These are phyloP conservation scores for Flexamia atlantica DNA, from an alignment of 2,888 invertebrate genomes.

Conservation along the genomic window DNA sequence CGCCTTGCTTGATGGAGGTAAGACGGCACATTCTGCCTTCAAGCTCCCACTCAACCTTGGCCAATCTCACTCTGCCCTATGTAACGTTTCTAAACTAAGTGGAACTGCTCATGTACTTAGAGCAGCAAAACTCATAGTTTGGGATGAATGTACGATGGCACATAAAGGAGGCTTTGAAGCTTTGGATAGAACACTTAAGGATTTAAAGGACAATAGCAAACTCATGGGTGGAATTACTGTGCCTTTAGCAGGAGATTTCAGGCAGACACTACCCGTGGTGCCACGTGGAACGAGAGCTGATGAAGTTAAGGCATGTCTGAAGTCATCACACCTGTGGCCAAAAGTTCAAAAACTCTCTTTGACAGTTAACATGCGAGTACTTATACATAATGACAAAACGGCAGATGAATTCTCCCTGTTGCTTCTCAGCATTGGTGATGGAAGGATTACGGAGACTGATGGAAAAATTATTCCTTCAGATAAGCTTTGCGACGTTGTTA, in stretches of 20 bases:
- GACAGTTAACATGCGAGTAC: constrained; percentile 32
- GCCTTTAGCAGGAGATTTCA: constrained; percentile 31
- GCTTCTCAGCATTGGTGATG: constrained; percentile 35
- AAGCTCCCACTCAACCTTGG: constrained; percentile 36
- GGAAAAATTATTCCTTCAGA: background rate
- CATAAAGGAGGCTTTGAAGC: constrained; percentile 26
- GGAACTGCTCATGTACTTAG: constrained; percentile 1
- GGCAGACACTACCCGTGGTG: constrained; percentile 41
- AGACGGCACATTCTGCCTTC: constrained; percentile 42
- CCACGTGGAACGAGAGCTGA: constrained; percentile 37
- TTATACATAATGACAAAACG: background rate
- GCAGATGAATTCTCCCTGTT: constrained; percentile 21
- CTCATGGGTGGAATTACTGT: constrained; percentile 43
- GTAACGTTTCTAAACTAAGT: constrained; percentile 34
- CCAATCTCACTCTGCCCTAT: background rate
- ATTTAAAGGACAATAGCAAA: background rate
- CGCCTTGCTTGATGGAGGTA: constrained; percentile 1
- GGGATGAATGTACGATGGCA: constrained; percentile 52
- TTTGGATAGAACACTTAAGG: constrained; percentile 39
- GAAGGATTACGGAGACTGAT: background rate
- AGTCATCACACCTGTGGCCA: constrained; percentile 26
- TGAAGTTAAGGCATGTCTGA: constrained; percentile 29
- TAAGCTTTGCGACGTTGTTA: constrained; percentile 16
- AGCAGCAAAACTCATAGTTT: constrained; percentile 33
- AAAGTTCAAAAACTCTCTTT: constrained; percentile 34